Evolutionary conservation across 2,113 vertebrate species (phyloP).

Genomic region (Ophiodon elongatus): DNA sequence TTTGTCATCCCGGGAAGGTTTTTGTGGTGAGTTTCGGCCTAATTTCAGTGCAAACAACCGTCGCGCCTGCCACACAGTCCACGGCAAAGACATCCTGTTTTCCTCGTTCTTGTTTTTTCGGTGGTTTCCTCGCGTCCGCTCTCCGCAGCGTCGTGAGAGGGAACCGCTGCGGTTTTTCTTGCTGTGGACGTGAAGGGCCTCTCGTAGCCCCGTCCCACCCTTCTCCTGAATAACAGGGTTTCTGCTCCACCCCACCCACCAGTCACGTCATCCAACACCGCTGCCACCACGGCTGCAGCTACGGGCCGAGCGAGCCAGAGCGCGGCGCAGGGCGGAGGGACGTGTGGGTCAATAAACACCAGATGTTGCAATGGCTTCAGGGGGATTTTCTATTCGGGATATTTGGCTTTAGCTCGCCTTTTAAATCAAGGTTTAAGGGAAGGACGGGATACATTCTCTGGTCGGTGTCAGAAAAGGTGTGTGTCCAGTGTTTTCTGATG

Average conservation of each 20-base stretch:
- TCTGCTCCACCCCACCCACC: conserved; percentile 65
- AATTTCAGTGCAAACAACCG: conserved; percentile 9
- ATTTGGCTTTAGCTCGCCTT: conserved; percentile 31
- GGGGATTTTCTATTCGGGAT: conserved; percentile 42
- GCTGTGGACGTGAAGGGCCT: conserved; percentile 52
- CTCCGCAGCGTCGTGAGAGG: conserved; percentile 40
- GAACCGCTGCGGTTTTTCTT: conserved; percentile 63
- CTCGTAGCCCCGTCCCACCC: conserved; percentile 64
- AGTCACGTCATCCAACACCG: conserved; percentile 58
- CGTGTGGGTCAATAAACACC: conserved; percentile 68
- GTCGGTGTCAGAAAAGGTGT: not conserved
- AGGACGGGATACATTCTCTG: not conserved
- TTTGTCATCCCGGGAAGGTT: conserved; percentile 7
- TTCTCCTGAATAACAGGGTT: conserved; percentile 71
- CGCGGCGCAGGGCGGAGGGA: conserved; percentile 42
- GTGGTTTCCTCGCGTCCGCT: conserved; percentile 37
- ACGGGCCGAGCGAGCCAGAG: conserved; percentile 16
- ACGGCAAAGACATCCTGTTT: conserved; percentile 64
- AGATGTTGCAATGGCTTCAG: conserved; percentile 70
- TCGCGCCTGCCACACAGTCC: conserved; percentile 2
- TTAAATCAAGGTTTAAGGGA: not conserved
- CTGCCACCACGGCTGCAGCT: conserved; percentile 45
- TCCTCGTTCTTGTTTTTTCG: conserved; percentile 29
- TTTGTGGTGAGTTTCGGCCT: not conserved
- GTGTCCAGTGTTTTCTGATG: conserved; percentile 12